Evolutionary conservation across 2,888 invertebrate genomes (phyloP).

Genomic region (Cataglyphis albicans): DNA sequence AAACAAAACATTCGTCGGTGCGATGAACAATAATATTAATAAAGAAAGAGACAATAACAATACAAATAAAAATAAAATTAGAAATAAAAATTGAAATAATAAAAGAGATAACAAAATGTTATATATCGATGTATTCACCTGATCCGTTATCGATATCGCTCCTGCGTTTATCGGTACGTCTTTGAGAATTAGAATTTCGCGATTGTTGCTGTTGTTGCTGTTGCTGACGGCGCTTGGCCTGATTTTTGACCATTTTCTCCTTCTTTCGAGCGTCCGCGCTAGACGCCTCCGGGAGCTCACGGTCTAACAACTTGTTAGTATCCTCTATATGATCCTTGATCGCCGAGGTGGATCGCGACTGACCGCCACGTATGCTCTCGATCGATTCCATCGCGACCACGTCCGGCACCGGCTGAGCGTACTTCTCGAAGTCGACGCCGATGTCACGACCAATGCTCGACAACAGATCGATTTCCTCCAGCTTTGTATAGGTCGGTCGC

Average conservation of each 20-base stretch:
- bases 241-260: constrained; percentile 87
- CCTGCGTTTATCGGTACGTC: constrained; percentile 80
- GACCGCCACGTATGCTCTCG: constrained; percentile 60
- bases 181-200: constrained; percentile 70
- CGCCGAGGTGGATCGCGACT: constrained; percentile 56
- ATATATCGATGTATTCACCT: constrained; percentile 62
- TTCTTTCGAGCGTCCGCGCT: constrained; percentile 87
- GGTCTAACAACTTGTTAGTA: constrained; percentile 82
- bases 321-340: constrained; percentile 74
- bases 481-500: constrained; percentile 77
- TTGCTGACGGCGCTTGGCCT: constrained; percentile 85
- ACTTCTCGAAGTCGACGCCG: constrained; percentile 82
- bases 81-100: not conserved
- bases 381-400: constrained; percentile 83
- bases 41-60: not conserved
- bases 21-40: not conserved
- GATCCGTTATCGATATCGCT: constrained; percentile 77
- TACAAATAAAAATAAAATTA: not conserved
- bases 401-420: constrained; percentile 84
- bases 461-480: constrained; percentile 84
- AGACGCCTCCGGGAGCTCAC: constrained; percentile 80
- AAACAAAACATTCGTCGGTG: not conserved
- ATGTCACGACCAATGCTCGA: constrained; percentile 83
- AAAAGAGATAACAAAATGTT: not conserved
- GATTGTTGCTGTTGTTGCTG: constrained; percentile 84